Base-by-base conservation (phyloP, 1,140 invertebrate species). In the Zaprionus ghesquierei region DNA sequence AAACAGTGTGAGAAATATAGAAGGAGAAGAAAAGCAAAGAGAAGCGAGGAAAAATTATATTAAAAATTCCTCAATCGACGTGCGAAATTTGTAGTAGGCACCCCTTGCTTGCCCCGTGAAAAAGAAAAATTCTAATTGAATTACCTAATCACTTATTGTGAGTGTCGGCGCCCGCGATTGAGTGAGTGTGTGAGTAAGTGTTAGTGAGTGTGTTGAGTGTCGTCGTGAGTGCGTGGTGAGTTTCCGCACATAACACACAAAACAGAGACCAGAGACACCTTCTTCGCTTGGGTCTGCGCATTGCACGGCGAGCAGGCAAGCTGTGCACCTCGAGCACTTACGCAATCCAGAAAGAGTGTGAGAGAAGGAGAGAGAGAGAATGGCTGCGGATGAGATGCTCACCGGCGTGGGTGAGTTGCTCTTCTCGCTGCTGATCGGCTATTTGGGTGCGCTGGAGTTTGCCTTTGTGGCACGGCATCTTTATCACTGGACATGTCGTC, bases 391-490 rank as follows among this genome's bases (percentile, higher is more conserved):
- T 23, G 80, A 89, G 31, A 59, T 74, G 73, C 65, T 91, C 12
- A 69, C 89, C 69, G 90, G 77, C 60, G 53, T 92, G 41, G 89
- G 90, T 25, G 91, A 92, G 77, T 56, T 96, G 18, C 87, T 96
- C 64, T 92, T 96, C 50, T 96, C 95, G 10, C 92, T 95, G 78
- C 89, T 96, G 23, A 93, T 96, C 68, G 93, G 95, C n/a, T 96
- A 95, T 81, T 94, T 95, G 20, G 95, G 96, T 56, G 94, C 95
- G 3, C 63, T 95, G 63, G 95, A 96, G 90, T 93, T 95, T 13
- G 85, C 95, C 12, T 92, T 81, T 54, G 87, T 92, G 12, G 74
- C 85, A 2, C 82, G 79, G 8, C 90, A 92, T 56, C 61, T 92
- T 0, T 91, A 86, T 41, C 90, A 92, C 53, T 91, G 79, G 77